phyloP scores from a whole-genome alignment of 2,888 invertebrate species.

The Melanostoma mellinum region DNA sequence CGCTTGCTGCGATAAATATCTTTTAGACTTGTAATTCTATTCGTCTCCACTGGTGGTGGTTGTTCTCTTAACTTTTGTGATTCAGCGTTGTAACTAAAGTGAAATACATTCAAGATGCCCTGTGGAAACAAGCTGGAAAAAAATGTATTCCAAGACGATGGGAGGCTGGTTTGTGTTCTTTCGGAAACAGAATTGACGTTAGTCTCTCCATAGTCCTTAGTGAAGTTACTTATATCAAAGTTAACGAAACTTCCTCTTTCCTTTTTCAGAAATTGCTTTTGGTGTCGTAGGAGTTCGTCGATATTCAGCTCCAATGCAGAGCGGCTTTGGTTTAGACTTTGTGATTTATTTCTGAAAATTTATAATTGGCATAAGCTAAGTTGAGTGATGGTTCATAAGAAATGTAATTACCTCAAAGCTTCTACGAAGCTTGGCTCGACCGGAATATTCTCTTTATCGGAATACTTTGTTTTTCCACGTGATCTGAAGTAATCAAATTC shows the following conservation, averaged over 20 bases:
- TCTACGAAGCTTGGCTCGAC: slow-evolving; percentile 80
- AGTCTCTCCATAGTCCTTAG: slow-evolving; percentile 75
- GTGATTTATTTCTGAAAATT: slow-evolving; percentile 79
- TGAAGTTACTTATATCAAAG: slow-evolving; percentile 41
- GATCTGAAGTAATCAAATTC: slow-evolving; percentile 80
- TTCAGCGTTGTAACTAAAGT: slow-evolving; percentile 76
- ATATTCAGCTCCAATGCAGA: slow-evolving; percentile 83
- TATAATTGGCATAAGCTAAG: not conserved
- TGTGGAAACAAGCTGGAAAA: slow-evolving; percentile 78
- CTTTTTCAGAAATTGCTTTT: not conserved
- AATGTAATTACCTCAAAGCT: not conserved
- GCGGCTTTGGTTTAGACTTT: slow-evolving; percentile 82
- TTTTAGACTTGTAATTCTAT: not conserved
- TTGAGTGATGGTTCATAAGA: not conserved
- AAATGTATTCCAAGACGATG: slow-evolving; percentile 76
- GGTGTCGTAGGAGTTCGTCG: slow-evolving; percentile 75
- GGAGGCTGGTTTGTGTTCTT: not conserved
- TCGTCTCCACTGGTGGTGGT: not conserved
- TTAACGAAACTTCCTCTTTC: slow-evolving; percentile 44
- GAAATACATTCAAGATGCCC: slow-evolving; percentile 79
- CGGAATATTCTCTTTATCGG: slow-evolving; percentile 83
- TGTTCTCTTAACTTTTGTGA: slow-evolving; percentile 1
- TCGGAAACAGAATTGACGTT: slow-evolving; percentile 37
- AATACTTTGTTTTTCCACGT: slow-evolving; percentile 82
- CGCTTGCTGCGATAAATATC: not conserved